Conservation (phyloP, 2,113 vertebrate species). For the Hemichromis elongatus region DNA sequence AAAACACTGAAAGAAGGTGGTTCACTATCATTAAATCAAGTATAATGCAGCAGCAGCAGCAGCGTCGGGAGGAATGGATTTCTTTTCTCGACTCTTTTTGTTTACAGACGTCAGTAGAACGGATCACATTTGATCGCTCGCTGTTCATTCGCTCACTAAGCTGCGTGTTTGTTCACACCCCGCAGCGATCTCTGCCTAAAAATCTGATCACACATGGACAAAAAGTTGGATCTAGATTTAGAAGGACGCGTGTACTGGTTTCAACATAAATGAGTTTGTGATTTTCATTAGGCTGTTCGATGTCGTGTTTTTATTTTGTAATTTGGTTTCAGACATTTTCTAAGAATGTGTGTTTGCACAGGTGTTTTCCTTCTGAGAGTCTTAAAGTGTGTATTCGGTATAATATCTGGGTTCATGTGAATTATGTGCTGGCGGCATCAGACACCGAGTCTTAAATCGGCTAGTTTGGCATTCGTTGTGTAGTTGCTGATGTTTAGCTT, state of each 20-base stretch:
- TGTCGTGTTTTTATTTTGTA: background rate
- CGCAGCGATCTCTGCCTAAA: background rate
- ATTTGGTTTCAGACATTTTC: background rate
- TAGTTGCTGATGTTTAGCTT: background rate
- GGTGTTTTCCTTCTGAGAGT: background rate
- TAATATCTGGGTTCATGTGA: background rate
- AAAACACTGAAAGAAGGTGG: background rate
- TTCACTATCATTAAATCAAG: background rate
- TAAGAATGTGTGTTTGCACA: background rate
- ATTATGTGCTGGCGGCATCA: fast-evolving
- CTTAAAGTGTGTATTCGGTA: background rate
- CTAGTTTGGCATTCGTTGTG: background rate
- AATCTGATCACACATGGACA: background rate
- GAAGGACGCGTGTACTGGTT: background rate
- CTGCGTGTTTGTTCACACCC: background rate
- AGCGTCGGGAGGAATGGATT: background rate
- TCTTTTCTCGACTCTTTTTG: background rate
- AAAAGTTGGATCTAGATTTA: background rate
- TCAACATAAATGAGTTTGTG: background rate
- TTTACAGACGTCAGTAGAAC: background rate
- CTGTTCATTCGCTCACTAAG: fast-evolving
- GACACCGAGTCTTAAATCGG: background rate
- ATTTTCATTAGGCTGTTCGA: background rate
- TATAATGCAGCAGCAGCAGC: background rate
- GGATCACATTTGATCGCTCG: fast-evolving